Base-by-base conservation (phyloP, 2,113 vertebrate genomes). In the Pandion haliaetus region DNA sequence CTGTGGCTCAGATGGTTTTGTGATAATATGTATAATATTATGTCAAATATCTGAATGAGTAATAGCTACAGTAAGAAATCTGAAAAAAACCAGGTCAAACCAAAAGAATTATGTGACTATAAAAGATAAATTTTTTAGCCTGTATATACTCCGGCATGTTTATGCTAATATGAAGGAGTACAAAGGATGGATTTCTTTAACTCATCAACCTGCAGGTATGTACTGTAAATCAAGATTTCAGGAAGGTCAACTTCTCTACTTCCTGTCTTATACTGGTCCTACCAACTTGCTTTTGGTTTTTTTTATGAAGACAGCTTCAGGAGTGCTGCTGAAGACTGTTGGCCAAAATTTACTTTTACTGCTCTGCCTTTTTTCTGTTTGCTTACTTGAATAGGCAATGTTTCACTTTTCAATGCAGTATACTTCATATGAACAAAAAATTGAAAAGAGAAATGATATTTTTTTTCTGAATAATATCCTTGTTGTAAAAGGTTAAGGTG, bases 391-490 rank as follows among this genome's bases (percentile, higher is more conserved):
- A 42, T 78, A 59, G 71, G n/a, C 14, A 55, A 1, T 40, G 11
- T 82, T 89, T 74, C 1, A 26, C 45, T 62, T 84, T 59, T 58
- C 26, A 67, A 5, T 59, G 61, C 8, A 8, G 8, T 50, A 24
- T 85, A 32, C 10, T 50, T 92, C 5, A n/a, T 59, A 36, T 26
- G 19, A 83, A 28, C 4, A 34, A 86, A 69, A 34, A 49, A 15
- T 1, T 36, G 1, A 14, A 1, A n/a, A 26, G 34, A 57, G 1
- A 77, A 87, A 38, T 78, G 38, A 11, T 36, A 0, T 4, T 8
- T 69, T 87, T 70, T 70, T 84, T 23, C 44, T 76, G 5, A 44
- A 26, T 78, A 57, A 36, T 82, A 19, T 14, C 8, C 5, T 82
- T 73, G 40, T 26, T 67, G 14, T 85, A 44, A 47, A 80, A 80